These are phyloP conservation scores for Hydrochoerus hydrochaeris DNA, from an alignment of 2,113 vertebrate species.

Conservation along the genomic window DNA sequence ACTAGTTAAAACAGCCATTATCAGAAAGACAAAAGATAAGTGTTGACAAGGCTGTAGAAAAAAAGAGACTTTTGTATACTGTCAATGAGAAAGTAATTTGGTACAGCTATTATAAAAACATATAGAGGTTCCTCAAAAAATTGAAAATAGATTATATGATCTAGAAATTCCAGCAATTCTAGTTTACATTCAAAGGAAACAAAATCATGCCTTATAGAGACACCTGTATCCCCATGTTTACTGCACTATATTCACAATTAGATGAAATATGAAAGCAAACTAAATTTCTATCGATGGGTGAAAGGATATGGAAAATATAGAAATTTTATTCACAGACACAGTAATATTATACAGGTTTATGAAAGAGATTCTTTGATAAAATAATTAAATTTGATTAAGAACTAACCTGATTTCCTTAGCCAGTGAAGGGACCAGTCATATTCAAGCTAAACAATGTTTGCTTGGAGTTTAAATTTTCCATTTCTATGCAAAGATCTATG, in stretches of 20 bases:
- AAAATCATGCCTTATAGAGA: neutral
- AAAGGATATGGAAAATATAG: neutral
- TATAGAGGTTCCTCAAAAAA: neutral
- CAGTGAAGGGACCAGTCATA: neutral
- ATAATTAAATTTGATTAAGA: neutral
- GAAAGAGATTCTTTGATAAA: neutral
- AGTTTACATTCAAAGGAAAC: neutral
- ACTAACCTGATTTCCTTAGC: neutral
- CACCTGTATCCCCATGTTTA: neutral
- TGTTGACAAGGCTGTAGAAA: neutral
- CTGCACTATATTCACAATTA: neutral
- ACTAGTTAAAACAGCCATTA: neutral
- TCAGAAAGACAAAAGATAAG: neutral
- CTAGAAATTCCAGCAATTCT: neutral
- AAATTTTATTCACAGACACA: neutral
- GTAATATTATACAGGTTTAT: neutral
- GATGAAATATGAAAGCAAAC: neutral
- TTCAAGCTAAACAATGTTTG: neutral
- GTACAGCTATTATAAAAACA: neutral
- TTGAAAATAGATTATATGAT: neutral
- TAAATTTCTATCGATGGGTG: neutral
- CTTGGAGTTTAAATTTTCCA: constrained; percentile 4
- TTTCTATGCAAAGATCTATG: neutral
- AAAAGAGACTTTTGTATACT: neutral
- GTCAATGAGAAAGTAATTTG: neutral